Evolutionary conservation across 2,113 vertebrate genomes (phyloP), one percentile per base, ranked within the genome.

Genomic region (Lamprotornis superbus): DNA sequence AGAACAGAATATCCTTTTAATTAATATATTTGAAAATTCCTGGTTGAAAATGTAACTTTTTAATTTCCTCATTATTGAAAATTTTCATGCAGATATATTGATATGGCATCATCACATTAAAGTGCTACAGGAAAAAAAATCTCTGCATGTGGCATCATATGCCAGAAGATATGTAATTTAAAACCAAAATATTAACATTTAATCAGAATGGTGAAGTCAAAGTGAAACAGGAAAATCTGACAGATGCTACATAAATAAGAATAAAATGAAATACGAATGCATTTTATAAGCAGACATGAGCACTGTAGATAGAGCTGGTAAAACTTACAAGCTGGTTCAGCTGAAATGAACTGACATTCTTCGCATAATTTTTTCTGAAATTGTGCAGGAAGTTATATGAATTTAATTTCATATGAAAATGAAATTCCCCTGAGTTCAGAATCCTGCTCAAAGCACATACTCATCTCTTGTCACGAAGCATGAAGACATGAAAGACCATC

Each of bases 121-220:
- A 49, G 44, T 7, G 9, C 56, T 82, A 74, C 79, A 80, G 74
- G 85, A 90, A 75, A 89, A 37, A 46, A 71, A 75, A 68, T 55
- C 74, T 91, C 93, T 94, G 44, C 52, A 63, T 82, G 92, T 78
- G 87, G 87, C 56, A 71, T 67, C 52, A 47, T 0, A 8, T 60
- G 90, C 74, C 81, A 84, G 77, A 75, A 57, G 84, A 71, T 79
- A 76, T 68, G 65, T 75, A 84, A 79, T 89, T 82, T 95, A 90
- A 88, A 80, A 17, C 25, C 52, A 42, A 88, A 93, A 74, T 70
- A 76, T 86, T 94, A 90, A 83, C 63, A 57, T 92, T 80, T 80
- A 93, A 86, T 92, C 59, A 88, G 52, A 93, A 77, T 5, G 9
- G 37, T 33, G 73, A 93, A 87, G 76, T 83, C 80, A 75, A 92